phyloP scores from a whole-genome alignment of 2,113 vertebrate species.

The Protobothrops flavoviridis region DNA sequence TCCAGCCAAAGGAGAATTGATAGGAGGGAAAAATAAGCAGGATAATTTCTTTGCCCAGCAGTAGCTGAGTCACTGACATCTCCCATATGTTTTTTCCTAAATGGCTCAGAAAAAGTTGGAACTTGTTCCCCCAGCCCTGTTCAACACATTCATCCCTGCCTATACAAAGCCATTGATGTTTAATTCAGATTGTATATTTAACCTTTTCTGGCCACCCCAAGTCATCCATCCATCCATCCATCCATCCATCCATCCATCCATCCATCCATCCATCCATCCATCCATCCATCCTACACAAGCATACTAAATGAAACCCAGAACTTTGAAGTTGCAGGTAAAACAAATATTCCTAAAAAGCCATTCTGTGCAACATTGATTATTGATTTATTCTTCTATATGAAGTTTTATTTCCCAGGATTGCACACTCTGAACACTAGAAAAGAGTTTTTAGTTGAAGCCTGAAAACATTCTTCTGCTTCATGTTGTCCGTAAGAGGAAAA shows the following conservation, averaged over 20 bases:
- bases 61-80: not conserved
- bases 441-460: not conserved
- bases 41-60: not conserved
- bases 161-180: not conserved
- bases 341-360: not conserved
- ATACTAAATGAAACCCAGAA: not conserved
- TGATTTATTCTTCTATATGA: not conserved
- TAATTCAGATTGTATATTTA: not conserved
- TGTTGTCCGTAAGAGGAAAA: not conserved
- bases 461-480: not conserved
- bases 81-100: not conserved
- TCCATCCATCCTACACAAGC: not conserved
- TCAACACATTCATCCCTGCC: not conserved
- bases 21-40: not conserved
- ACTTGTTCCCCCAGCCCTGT: not conserved
- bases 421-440: not conserved
- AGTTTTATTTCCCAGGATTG: not conserved
- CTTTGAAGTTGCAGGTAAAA: not conserved
- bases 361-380: not conserved
- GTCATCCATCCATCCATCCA: too few relatives aligned
- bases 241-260: not conserved
- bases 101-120: not conserved
- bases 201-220: not conserved
- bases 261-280: too few relatives aligned
- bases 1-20: not conserved